A percentile compares a stretch with the other conserved stretches of the same genome.
phyloP scores from a whole-genome alignment of 2,797 vertebrate species.

The Alca torda region DNA sequence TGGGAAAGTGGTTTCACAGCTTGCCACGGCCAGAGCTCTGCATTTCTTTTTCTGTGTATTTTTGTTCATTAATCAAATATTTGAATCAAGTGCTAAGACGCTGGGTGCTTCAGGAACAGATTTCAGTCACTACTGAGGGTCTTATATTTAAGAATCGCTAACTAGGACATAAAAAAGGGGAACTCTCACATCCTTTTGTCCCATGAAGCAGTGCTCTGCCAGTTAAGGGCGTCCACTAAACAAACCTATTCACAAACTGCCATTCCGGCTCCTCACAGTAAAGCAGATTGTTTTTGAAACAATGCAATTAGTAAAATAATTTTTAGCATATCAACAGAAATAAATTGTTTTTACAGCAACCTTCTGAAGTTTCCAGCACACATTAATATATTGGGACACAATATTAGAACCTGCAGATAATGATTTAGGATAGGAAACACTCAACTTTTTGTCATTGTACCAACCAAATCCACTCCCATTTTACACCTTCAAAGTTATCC shows the following conservation, averaged over 20 bases:
- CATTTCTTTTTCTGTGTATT: neutral
- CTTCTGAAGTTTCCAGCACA: neutral
- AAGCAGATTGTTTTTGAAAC: neutral
- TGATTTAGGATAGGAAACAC: neutral
- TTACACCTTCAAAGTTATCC: neutral
- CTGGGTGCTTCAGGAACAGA: neutral
- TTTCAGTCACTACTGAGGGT: neutral
- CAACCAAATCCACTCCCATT: neutral
- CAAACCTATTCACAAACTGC: neutral
- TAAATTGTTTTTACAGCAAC: neutral
- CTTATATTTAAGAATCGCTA: neutral
- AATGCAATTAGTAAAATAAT: neutral
- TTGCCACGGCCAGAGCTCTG: neutral
- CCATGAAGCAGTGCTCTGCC: neutral
- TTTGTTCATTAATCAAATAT: conserved; percentile 23
- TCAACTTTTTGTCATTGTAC: neutral
- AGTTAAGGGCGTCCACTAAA: neutral
- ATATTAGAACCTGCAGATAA: neutral
- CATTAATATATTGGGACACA: neutral
- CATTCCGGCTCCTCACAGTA: neutral
- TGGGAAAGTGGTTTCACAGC: neutral
- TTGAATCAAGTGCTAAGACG: neutral
- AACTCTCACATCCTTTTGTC: neutral
- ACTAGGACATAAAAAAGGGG: neutral
- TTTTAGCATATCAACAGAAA: neutral